Conservation (phyloP, 2,888 invertebrate genomes). For the Allacma fusca region DNA sequence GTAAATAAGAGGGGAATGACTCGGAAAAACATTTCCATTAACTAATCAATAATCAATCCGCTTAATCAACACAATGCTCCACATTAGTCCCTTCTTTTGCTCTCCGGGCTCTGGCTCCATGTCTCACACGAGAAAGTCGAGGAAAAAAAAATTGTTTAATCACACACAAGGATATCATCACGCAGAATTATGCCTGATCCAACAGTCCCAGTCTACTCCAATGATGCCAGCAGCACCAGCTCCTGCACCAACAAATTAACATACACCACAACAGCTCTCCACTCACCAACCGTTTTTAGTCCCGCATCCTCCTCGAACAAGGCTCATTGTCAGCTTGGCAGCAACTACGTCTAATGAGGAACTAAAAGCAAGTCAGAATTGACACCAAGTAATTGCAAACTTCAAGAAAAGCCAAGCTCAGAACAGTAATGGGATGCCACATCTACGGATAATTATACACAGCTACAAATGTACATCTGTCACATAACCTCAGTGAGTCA, state of each 20-base stretch:
- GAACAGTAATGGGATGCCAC: no score
- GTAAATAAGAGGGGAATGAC: conserved; percentile 62
- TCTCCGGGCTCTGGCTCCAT: conserved; percentile 32
- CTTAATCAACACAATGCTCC: conserved; percentile 57
- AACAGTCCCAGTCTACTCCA: background rate
- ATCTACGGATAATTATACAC: no score
- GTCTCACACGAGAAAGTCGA: conserved; percentile 22
- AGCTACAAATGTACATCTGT: no score
- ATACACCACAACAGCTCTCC: no score
- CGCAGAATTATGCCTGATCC: conserved; percentile 2
- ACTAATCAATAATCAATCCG: conserved; percentile 61
- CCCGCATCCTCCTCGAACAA: no score
- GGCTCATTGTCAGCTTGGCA: no score
- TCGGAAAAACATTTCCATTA: conserved; percentile 61
- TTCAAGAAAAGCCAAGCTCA: no score
- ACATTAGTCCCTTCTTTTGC: conserved; percentile 44
- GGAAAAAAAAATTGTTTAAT: conserved; percentile 11
- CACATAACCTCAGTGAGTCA: no score
- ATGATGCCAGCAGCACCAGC: background rate
- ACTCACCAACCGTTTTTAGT: no score
- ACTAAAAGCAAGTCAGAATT: no score
- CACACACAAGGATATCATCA: conserved; percentile 21
- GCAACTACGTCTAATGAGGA: no score
- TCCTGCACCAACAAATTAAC: background rate
- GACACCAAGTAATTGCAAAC: no score